Evolutionary conservation across 2,797 vertebrate species (phyloP).

Genomic region (Coccyzus lansbergi): DNA sequence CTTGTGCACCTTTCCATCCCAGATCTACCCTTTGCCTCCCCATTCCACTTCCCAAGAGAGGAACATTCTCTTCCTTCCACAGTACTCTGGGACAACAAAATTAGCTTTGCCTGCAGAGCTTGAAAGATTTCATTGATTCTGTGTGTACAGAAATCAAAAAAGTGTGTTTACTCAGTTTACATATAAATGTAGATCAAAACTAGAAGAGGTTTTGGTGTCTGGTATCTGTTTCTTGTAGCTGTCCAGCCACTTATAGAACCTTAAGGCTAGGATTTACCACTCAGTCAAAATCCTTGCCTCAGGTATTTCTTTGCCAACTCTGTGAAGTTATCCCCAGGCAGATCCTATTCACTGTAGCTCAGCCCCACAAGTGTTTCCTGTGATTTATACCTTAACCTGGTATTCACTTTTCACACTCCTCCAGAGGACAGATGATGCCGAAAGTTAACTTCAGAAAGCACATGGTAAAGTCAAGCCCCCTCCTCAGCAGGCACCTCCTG

Average conservation of each 20-base stretch:
- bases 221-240: background rate
- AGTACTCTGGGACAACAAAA: background rate
- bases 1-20: background rate
- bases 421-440: background rate
- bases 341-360: background rate
- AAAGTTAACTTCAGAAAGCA: background rate
- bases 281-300: background rate
- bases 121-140: background rate
- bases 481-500: background rate
- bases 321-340: background rate
- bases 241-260: background rate
- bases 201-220: background rate
- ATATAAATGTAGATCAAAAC: background rate
- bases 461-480: background rate
- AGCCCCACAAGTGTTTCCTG: background rate
- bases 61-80: background rate
- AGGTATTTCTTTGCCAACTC: background rate
- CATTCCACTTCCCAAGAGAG: background rate
- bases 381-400: background rate
- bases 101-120: rapidly evolving
- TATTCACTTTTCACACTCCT: background rate
- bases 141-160: background rate
- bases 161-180: background rate
- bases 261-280: background rate
- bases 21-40: background rate